Evolutionary conservation across 1,140 invertebrate species (phyloP), one percentile per base, ranked within the genome.

Genomic region (Pentalonia nigronervosa): DNA sequence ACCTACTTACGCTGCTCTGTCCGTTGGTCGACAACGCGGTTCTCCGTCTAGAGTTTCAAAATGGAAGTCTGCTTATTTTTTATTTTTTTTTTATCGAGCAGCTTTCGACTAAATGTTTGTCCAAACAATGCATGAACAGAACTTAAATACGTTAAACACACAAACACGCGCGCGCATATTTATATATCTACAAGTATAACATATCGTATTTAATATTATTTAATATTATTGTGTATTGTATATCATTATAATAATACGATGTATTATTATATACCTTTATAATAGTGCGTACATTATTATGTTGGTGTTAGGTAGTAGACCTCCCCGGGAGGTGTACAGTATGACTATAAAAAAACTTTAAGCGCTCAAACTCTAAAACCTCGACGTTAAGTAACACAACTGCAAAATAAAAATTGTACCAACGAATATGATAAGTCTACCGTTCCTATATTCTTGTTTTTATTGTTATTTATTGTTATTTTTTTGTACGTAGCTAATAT

Each of bases 21-120:
- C 11, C 6, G 11, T 20, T 84, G 41, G 83, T 84, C 9, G 23
- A 45, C 23, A 84, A 41, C 9, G 7, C 23, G 1, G 60, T n/a
- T n/a, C 60, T 67, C n/a, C 30, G 60, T 67, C 60, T 67, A 84
- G 36, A 41, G 83, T 84, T 84, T 84, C 34, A 84, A 84, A 41
- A 14, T 41, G 36, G 36, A 41, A 41, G 36, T 25, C 45, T 25
- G 21, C 83, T 84, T 84, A 25, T 84, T 84, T 84, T 84, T 41
- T 45, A 45, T 45, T 25, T 84, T 84, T 84, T 84, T 83, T 84
- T 84, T 45, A 45, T 23, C 1, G 41, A 45, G 9, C 30, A 23
- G 8, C 83, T 84, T 45, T 45, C 11, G 83, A 45, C 34, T 9
- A 25, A 84, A 84, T 8, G 23, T 84, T 41, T 45, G 45, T 41